These are phyloP conservation scores for Anagrus nilaparvatae DNA, from an alignment of 1,140 invertebrate genomes.

Conservation along the genomic window DNA sequence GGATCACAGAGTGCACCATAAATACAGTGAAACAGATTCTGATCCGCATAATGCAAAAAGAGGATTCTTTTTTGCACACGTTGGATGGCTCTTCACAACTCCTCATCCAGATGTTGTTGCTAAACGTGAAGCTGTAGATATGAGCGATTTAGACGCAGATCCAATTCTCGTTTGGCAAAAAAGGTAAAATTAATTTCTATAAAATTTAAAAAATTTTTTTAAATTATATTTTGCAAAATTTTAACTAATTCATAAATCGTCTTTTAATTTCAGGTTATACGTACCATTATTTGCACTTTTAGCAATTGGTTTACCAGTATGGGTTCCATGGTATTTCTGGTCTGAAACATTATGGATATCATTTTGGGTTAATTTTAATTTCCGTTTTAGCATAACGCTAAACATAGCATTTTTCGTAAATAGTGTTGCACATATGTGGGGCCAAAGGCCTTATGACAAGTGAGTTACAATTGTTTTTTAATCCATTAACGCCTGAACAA, in stretches of 20 bases:
- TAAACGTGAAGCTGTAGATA: slow-evolving; percentile 67
- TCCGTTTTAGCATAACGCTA: slow-evolving; percentile 60
- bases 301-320: slow-evolving; percentile 70
- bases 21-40: slow-evolving; percentile 69
- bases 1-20: slow-evolving; percentile 75
- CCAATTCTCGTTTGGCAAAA: slow-evolving; percentile 79
- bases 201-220: too few species aligned
- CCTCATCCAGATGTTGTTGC: slow-evolving; percentile 68
- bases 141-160: slow-evolving; percentile 78
- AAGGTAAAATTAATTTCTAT: slow-evolving; percentile 39
- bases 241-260: not conserved
- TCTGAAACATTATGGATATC: slow-evolving; percentile 49
- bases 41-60: slow-evolving; percentile 73
- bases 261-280: slow-evolving; percentile 61
- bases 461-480: too few species aligned
- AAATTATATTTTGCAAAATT: too few species aligned
- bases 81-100: slow-evolving; percentile 69
- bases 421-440: slow-evolving; percentile 72
- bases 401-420: slow-evolving; percentile 84
- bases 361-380: slow-evolving; percentile 50
- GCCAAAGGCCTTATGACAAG: slow-evolving; percentile 51
- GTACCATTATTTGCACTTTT: slow-evolving; percentile 56
- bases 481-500: too few species aligned
- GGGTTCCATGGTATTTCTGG: slow-evolving; percentile 59
- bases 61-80: slow-evolving; percentile 73